Evolutionary conservation across 2,888 invertebrate species (phyloP).

Genomic region (Steinernema scapterisci): DNA sequence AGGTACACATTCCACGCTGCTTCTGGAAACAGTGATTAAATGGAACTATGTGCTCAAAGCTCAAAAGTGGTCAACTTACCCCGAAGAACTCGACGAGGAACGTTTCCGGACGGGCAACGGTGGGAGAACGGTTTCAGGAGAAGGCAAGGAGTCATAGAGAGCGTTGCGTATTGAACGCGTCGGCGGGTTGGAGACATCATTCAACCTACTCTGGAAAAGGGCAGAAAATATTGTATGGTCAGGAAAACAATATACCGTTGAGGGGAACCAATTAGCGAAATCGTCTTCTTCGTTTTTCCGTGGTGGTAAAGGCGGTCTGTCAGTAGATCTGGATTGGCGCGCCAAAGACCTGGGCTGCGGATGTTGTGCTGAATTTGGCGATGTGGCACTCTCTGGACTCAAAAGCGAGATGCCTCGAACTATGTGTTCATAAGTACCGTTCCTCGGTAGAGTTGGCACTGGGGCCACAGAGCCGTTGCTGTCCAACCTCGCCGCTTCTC

Average conservation of each 20-base stretch:
- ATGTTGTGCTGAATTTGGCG: background rate
- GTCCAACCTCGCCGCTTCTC: background rate
- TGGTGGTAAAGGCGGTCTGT: slow-evolving; percentile 14
- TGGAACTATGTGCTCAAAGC: background rate
- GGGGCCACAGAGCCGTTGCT: background rate
- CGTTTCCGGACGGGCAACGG: background rate
- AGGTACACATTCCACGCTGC: background rate
- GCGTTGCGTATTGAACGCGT: background rate
- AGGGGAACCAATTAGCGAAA: no score
- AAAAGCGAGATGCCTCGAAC: background rate
- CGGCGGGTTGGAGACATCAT: background rate
- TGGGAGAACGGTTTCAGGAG: background rate
- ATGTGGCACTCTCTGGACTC: background rate
- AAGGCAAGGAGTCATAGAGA: background rate
- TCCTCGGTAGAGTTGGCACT: background rate
- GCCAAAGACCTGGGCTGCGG: background rate
- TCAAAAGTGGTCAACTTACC: background rate
- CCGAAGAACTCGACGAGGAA: slow-evolving; percentile 19
- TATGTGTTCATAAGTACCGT: slow-evolving; percentile 11
- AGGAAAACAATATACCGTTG: no score
- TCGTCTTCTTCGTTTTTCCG: background rate
- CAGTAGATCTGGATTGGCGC: slow-evolving; percentile 7
- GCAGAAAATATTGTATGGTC: no score
- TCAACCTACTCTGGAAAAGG: background rate
- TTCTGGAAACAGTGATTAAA: background rate